Evolutionary conservation across 2,113 vertebrate species (phyloP), one percentile per base, ranked within the genome.

Genomic region (Zapus hudsonius): DNA sequence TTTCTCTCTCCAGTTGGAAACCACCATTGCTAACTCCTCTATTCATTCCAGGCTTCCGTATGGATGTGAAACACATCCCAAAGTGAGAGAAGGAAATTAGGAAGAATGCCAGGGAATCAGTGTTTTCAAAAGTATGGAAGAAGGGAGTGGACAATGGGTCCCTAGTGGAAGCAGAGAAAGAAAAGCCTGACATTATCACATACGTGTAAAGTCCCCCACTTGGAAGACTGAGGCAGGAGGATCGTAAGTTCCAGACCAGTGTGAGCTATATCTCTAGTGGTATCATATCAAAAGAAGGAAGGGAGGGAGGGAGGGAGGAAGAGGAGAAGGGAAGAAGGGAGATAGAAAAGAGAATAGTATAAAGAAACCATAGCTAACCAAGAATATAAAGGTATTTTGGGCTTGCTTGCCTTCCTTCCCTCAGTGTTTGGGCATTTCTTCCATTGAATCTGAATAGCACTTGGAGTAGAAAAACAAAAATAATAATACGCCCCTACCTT

Each of bases 1-100:
- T 72, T 72, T 86, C 73, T 90, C 73, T 90, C 78, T 84, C 42
- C 57, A 88, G 84, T 63, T 81, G 40, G 69, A 89, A 93, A 92
- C 42, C 15, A 78, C 27, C 40, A 73, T 88, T 63, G 40, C 22
- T 92, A 20, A n/a, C 75, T 89, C 59, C 72, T 87, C 66, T 86
- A 52, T 59, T 20, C 69, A 67, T 69, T 74, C 63, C 3, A 83
- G 87, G 44, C 25, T 15, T 91, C 84, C 64, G 36, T 59, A 15
- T 86, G 55, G 31, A n/a, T 33, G 55, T 16, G 67, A 89, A 57
- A 72, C 44, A 33, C 36, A n/a, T 67, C 69, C 40, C 55, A 61
- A 59, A 90, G 44, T 64, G 12, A 27, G 12, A n/a, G 55, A 83
- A 7, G 6, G 38, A 44, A 87, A 89, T 47, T 31, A 12, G 20